These are phyloP conservation scores for Syrista parreyssii DNA, from an alignment of 2,888 invertebrate genomes.

Conservation along the genomic window DNA sequence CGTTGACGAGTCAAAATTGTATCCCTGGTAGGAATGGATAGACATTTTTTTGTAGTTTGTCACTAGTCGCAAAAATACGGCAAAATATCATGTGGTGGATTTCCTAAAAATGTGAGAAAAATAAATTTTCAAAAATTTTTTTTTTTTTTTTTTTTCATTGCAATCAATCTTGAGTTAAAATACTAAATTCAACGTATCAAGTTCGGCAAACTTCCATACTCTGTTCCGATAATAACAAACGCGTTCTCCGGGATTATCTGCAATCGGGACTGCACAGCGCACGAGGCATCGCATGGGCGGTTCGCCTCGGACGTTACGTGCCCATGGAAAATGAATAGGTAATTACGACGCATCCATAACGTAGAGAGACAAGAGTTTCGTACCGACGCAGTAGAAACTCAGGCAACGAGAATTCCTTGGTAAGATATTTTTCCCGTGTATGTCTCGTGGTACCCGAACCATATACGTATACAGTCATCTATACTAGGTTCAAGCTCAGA, in stretches of 20 bases:
- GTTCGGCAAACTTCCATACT: not conserved
- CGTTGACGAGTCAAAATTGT: not conserved
- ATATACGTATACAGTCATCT: too few relatives aligned
- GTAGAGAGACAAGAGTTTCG: conserved; percentile 33
- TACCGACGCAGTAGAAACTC: not conserved
- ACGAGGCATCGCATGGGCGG: conserved; percentile 43
- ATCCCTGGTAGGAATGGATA: not conserved
- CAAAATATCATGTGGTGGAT: too few relatives aligned
- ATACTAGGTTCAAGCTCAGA: not conserved
- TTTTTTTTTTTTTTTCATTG: not conserved
- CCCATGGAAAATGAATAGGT: conserved; percentile 57
- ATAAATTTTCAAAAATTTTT: not conserved
- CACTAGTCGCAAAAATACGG: not conserved
- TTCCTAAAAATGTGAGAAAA: rapidly evolving
- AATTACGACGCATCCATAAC: conserved; percentile 59
- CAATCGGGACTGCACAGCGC: conserved; percentile 48
- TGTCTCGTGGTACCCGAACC: not conserved
- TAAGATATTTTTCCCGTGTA: not conserved
- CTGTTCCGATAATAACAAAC: not conserved
- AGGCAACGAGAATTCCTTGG: not conserved
- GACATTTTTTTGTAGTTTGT: not conserved
- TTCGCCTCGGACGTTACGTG: conserved; percentile 48
- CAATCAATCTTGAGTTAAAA: not conserved
- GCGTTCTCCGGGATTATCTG: conserved; percentile 32
- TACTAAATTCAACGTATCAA: not conserved